A percentile compares a stretch with the other conserved stretches of the same genome.
These are phyloP conservation scores for Cavia aperea DNA, from an alignment of 2,113 vertebrate species.

Conservation along the genomic window DNA sequence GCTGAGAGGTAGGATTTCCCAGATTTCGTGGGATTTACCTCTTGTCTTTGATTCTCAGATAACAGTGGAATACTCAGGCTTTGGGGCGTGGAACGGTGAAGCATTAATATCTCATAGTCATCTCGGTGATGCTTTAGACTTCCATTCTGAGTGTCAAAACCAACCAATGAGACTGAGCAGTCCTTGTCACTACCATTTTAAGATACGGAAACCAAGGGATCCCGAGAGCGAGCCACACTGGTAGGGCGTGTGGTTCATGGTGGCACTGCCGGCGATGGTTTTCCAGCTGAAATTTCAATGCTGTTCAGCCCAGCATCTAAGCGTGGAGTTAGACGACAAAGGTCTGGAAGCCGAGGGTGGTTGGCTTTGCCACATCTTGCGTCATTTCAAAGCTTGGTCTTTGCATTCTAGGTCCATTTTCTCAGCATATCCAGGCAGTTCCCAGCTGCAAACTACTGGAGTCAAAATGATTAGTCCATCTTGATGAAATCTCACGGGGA, in stretches of 20 bases:
- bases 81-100: not conserved
- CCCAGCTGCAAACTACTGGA: not conserved
- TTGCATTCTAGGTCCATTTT: not conserved
- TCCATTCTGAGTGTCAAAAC: not conserved
- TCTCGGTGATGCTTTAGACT: not conserved
- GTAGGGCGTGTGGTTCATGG: not conserved
- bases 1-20: conserved; percentile 87
- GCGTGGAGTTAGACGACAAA: not conserved
- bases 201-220: not conserved
- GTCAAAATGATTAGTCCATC: not conserved
- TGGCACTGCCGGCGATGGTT: not conserved
- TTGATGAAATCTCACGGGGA: not conserved
- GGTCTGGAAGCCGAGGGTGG: not conserved
- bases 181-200: not conserved
- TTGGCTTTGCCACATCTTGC: not conserved
- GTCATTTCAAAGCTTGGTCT: not conserved
- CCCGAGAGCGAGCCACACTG: not conserved
- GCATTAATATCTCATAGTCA: not conserved
- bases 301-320: not conserved
- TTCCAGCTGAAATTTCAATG: not conserved
- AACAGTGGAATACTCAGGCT: not conserved
- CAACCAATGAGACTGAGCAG: not conserved
- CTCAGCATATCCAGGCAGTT: not conserved
- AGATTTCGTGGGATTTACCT: conserved; percentile 55
- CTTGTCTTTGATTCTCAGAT: conserved; percentile 29